Percentiles rank a stretch among this genome's conserved stretches.
Evolutionary conservation across 2,113 vertebrate genomes (phyloP).

Genomic region (Microcebus lehilahytsara): DNA sequence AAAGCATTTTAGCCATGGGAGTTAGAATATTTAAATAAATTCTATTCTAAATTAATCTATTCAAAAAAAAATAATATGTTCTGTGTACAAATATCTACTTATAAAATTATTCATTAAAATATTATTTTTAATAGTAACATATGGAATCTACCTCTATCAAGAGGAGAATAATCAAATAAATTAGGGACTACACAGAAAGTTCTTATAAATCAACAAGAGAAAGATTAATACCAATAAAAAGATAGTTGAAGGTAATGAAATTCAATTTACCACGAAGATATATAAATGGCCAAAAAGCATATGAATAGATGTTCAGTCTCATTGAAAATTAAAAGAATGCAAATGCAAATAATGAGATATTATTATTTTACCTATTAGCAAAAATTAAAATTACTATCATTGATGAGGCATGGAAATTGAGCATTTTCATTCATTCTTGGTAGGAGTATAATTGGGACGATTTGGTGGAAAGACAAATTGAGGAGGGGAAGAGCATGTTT

Average conservation of each 20-base stretch:
- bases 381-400: background rate
- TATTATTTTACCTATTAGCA: background rate
- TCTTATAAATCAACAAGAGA: background rate
- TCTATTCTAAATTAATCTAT: background rate
- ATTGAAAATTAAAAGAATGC: background rate
- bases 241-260: background rate
- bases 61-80: background rate
- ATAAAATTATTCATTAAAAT: background rate
- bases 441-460: background rate
- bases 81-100: background rate
- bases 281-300: background rate
- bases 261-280: background rate
- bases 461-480: background rate
- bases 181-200: background rate
- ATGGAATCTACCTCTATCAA: background rate
- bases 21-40: background rate
- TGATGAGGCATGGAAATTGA: background rate
- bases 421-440: background rate
- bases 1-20: constrained; percentile 23
- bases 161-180: background rate
- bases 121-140: constrained; percentile 29
- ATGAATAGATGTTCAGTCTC: background rate
- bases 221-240: constrained; percentile 4
- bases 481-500: background rate
- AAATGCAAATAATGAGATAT: constrained; percentile 29